A percentile compares a stretch with the other conserved stretches of the same genome.
Evolutionary conservation across 2,113 vertebrate genomes (phyloP).

Genomic region (Baryphthengus martii): DNA sequence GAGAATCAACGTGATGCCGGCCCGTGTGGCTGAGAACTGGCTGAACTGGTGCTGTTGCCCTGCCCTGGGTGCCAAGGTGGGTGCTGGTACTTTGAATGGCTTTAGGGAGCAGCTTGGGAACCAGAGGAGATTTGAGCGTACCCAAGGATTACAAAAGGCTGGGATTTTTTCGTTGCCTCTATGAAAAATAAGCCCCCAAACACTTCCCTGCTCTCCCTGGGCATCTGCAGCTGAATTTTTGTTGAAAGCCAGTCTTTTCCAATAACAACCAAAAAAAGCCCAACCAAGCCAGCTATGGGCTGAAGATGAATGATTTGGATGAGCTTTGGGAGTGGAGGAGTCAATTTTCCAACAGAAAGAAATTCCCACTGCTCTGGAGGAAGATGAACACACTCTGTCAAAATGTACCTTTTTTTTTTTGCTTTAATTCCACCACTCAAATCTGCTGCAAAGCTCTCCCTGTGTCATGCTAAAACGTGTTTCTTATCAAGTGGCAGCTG

Average conservation of each 20-base stretch:
- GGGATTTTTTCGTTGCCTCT: background rate
- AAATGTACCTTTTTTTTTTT: background rate
- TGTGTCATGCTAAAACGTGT: background rate
- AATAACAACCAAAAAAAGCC: background rate
- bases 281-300: background rate
- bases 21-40: background rate
- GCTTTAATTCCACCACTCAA: background rate
- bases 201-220: background rate
- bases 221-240: background rate
- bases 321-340: background rate
- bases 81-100: background rate
- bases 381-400: background rate
- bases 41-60: background rate
- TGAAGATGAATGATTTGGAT: background rate
- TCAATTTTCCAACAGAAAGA: background rate
- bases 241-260: background rate
- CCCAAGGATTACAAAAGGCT: background rate
- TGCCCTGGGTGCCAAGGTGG: fast-evolving
- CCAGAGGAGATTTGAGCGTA: background rate
- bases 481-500: background rate
- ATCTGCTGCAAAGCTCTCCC: background rate
- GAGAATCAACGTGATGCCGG: background rate
- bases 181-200: background rate
- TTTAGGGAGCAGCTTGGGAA: background rate
- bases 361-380: background rate